Conservation (phyloP, 2,888 invertebrate genomes). For the Mimas tiliae region DNA sequence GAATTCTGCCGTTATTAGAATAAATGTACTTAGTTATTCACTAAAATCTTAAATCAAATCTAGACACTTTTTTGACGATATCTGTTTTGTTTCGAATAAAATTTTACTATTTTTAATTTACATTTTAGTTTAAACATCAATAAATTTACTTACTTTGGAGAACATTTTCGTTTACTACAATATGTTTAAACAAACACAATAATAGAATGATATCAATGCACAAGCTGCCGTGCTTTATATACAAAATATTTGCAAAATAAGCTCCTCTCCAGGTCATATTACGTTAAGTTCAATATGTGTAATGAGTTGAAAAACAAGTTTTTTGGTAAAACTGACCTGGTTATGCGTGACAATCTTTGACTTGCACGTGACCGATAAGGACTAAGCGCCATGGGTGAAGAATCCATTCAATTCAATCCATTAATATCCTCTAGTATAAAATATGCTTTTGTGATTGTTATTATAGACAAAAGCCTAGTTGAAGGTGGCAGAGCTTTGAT, state of each 20-base stretch:
- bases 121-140: background rate
- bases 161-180: slow-evolving; percentile 51
- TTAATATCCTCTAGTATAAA: background rate
- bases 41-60: too few relatives aligned
- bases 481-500: too few relatives aligned
- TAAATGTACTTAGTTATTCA: too few relatives aligned
- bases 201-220: slow-evolving; percentile 53
- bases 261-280: slow-evolving; percentile 41
- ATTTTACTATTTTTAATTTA: slow-evolving; percentile 11
- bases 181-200: slow-evolving; percentile 44
- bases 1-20: too few relatives aligned
- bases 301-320: slow-evolving; percentile 5
- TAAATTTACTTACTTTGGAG: slow-evolving; percentile 51
- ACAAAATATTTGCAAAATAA: slow-evolving; percentile 43
- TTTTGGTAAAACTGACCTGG: background rate
- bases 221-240: slow-evolving; percentile 55
- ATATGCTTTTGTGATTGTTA: background rate
- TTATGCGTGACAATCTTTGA: background rate
- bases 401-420: background rate
- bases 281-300: slow-evolving; percentile 33
- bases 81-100: too few relatives aligned
- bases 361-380: background rate
- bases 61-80: too few relatives aligned
- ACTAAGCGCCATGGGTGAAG: background rate
- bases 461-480: too few relatives aligned